phyloP scores from a whole-genome alignment of 2,797 vertebrate genomes.

The Gymnoscopelus braueri region DNA sequence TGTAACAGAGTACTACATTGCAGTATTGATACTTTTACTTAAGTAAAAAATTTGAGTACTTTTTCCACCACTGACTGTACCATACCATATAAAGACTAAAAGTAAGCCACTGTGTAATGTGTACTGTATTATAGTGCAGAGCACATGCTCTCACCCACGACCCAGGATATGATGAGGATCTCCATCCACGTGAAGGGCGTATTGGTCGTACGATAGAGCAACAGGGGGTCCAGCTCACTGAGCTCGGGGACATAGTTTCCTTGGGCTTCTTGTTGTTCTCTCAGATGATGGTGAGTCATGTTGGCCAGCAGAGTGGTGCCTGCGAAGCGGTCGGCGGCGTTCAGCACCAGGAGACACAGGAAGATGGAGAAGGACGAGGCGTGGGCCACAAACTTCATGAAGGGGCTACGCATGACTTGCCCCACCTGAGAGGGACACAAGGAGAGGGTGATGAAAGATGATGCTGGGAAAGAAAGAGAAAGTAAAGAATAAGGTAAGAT shows the following conservation, averaged over 20 bases:
- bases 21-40: no score
- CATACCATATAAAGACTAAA: no score
- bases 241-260: not conserved
- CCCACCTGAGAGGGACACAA: constrained; percentile 83
- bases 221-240: constrained; percentile 73
- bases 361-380: constrained; percentile 98
- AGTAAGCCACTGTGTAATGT: no score
- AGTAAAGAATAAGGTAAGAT: no score
- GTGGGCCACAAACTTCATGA: constrained; percentile 98
- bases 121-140: not conserved
- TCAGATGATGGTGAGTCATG: constrained; percentile 85
- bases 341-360: constrained; percentile 94
- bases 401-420: constrained; percentile 94
- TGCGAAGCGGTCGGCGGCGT: constrained; percentile 96
- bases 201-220: constrained; percentile 96
- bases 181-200: constrained; percentile 99
- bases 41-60: no score
- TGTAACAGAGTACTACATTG: no score
- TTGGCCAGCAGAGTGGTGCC: constrained; percentile 92
- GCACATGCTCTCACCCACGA: constrained; percentile 86
- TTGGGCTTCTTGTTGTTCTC: constrained; percentile 10
- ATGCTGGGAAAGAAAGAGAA: no score
- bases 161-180: constrained; percentile 97
- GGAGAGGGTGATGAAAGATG: not conserved
- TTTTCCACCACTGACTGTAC: no score